Conservation (phyloP, 2,797 vertebrate genomes). For the Coregonus suidteri region DNA sequence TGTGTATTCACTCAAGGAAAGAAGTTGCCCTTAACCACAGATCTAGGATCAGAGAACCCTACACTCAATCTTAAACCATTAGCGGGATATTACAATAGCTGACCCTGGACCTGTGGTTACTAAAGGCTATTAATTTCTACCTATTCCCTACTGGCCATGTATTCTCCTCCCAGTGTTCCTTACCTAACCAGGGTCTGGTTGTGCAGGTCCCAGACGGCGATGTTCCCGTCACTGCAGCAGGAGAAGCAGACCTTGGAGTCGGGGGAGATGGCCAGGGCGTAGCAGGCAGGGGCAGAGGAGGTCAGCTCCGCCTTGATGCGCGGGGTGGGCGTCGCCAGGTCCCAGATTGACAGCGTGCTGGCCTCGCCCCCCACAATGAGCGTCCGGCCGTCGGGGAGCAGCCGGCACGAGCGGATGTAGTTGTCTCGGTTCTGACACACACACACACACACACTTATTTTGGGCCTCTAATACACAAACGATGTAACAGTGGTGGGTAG, state of each 20-base stretch:
- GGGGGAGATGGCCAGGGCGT: conserved; percentile 94
- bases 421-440: conserved; percentile 89
- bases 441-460: neutral
- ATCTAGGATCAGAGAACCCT: neutral
- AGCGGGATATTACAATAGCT: neutral
- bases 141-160: no score
- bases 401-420: conserved; percentile 96
- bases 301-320: conserved; percentile 96
- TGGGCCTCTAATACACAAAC: neutral
- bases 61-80: neutral
- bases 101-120: neutral
- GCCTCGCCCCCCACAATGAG: conserved; percentile 95
- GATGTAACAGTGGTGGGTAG: neutral
- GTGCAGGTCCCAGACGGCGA: conserved; percentile 96
- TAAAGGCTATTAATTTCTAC: neutral
- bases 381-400: conserved; percentile 92
- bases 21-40: neutral
- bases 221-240: conserved; percentile 95
- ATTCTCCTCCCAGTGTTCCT: conserved; percentile 31
- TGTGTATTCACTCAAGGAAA: neutral
- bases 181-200: conserved; percentile 96
- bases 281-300: conserved; percentile 93
- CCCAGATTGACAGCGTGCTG: conserved; percentile 96
- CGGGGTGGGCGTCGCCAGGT: conserved; percentile 92
- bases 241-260: conserved; percentile 98